Base-by-base conservation (phyloP, 2,888 invertebrate species). In the Beris morrisii region DNA sequence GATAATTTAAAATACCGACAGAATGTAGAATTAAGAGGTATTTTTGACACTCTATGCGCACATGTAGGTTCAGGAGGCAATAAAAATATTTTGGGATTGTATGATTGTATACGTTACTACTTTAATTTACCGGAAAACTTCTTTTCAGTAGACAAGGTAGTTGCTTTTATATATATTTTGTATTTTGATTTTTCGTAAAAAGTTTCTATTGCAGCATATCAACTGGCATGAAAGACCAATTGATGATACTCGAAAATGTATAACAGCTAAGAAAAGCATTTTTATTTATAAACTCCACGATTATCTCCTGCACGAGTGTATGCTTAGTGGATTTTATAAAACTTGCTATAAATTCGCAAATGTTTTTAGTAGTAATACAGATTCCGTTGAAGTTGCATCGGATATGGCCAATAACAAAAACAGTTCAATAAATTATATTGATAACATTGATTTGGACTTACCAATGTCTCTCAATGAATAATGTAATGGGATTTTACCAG, bases 11-110 rank as follows among this genome's bases (percentile, higher is more conserved):
- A 74, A 64, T 70, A 72, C 69, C 72, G 71, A 4, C 73, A 75
- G 9, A 59, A 69, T 44, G 53, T 75, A 9, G 67, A 72, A 43
- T 46, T 76, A 11, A 65, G 67, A 2, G 73, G 73, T 11, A 59
- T 76, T 28, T 76, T 76, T 65, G 76, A 76, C 68, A 71, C 73
- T 4, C 74, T 73, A 67, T 73, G 75, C 11, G 75, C 75, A 0
- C 72, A 75, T 58, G 71, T 74, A 12, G 52, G 73, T 3, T 66
- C 72, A 11, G 66, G 70, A 0, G 72, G 71, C 1, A 53, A 70
- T 15, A 73, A 72, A 31, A 38, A 48, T 5, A 65, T 70, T 11
- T 44, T 70, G 5, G 70, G 68, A 6, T 68, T 76, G 4, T 64
- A 69, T 7, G 68, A 74, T 57, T 72, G 73, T 6, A 57, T 73